These are phyloP conservation scores for Strigamia maritima DNA, from an alignment of 2,888 invertebrate species.

Conservation along the genomic window DNA sequence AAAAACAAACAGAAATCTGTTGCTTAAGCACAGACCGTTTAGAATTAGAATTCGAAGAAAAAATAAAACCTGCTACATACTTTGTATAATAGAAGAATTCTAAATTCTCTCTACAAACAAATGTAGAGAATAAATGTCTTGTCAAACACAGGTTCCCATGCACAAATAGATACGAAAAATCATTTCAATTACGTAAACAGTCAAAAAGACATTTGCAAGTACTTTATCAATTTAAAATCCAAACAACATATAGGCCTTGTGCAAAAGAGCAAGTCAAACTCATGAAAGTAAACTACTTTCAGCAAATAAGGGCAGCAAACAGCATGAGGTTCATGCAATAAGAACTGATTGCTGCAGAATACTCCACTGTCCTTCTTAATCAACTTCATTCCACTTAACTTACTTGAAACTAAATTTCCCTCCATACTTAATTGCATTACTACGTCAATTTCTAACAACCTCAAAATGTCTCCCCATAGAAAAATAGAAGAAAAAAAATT, in stretches of 20 bases:
- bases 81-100: too few relatives aligned
- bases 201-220: neutral
- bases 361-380: constrained; percentile 29
- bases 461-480: neutral
- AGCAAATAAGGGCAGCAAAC: constrained; percentile 32
- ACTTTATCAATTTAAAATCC: constrained; percentile 11
- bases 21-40: neutral
- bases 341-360: constrained; percentile 30
- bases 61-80: too few relatives aligned
- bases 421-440: neutral
- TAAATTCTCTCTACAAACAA: too few relatives aligned
- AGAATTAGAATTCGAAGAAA: too few relatives aligned
- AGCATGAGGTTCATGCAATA: constrained; percentile 28
- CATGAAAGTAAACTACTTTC: neutral
- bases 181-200: constrained; percentile 11
- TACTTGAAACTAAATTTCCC: constrained; percentile 7
- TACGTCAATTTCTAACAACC: neutral
- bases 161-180: neutral
- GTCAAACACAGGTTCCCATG: neutral
- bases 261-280: neutral
- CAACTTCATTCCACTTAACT: constrained; percentile 25
- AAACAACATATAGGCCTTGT: neutral
- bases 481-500: neutral
- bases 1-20: neutral
- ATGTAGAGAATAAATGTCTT: too few relatives aligned